Conservation (phyloP, 2,888 invertebrate species). For the Steinernema scapterisci region DNA sequence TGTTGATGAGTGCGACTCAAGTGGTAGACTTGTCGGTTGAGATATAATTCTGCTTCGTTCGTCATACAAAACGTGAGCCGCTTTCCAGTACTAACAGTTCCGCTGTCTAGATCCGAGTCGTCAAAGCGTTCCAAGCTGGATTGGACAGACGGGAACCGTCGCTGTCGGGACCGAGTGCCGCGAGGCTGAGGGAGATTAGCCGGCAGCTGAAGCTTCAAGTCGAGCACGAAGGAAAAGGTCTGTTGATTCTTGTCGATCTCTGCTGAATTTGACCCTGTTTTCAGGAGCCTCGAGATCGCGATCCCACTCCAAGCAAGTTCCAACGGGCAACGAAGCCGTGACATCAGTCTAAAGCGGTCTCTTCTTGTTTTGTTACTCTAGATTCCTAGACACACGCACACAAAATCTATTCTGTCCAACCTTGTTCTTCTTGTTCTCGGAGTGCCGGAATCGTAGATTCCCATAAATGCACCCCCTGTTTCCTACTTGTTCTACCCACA, state of each 20-base stretch:
- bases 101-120: slow-evolving; percentile 91
- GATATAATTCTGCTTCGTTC: slow-evolving; percentile 5
- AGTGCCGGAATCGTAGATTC: too few relatives aligned
- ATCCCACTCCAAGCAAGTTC: slow-evolving; percentile 19
- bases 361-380: background rate
- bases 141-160: slow-evolving; percentile 80
- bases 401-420: too few relatives aligned
- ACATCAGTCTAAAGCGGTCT: slow-evolving; percentile 13
- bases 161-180: slow-evolving; percentile 69
- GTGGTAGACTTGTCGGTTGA: slow-evolving; percentile 20
- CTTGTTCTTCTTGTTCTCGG: too few relatives aligned
- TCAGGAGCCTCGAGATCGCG: slow-evolving; percentile 26
- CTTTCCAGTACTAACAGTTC: background rate
- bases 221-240: slow-evolving; percentile 53
- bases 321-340: slow-evolving; percentile 6
- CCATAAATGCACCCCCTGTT: too few relatives aligned
- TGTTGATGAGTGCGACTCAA: slow-evolving; percentile 16
- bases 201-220: slow-evolving; percentile 70
- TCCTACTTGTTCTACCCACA: too few relatives aligned
- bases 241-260: background rate
- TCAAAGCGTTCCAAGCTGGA: slow-evolving; percentile 99
- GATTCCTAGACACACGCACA: too few relatives aligned
- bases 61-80: background rate
- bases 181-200: slow-evolving; percentile 69
- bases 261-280: background rate